Conservation (phyloP, 2,888 invertebrate genomes). For the Parnassius glacialis region DNA sequence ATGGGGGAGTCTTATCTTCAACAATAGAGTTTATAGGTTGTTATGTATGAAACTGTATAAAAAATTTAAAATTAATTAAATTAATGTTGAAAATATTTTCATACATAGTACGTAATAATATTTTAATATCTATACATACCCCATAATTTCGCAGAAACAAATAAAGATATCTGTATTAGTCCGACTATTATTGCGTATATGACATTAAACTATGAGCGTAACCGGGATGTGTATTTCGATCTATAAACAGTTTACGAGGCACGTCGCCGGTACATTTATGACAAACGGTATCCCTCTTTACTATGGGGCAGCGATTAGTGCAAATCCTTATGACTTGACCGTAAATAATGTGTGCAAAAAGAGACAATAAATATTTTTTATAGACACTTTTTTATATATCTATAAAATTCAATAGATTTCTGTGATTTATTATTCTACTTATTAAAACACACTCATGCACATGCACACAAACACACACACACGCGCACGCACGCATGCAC, state of each 20-base stretch:
- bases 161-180: constrained; percentile 24
- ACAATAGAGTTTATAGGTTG: neutral
- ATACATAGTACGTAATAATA: neutral
- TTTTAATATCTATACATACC: no score
- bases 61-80: no score
- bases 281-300: constrained; percentile 47
- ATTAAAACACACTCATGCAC: no score
- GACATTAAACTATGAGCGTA: constrained; percentile 42
- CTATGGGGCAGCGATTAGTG: constrained; percentile 62
- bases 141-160: constrained; percentile 2
- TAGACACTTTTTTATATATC: no score
- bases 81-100: neutral
- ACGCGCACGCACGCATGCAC: no score
- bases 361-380: constrained; percentile 36
- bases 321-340: constrained; percentile 61
- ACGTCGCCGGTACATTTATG: constrained; percentile 43
- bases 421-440: no score
- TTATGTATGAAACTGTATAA: neutral
- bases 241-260: constrained; percentile 61
- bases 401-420: no score
- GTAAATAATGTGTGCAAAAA: constrained; percentile 60
- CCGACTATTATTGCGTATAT: constrained; percentile 6
- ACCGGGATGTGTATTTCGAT: constrained; percentile 46
- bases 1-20: neutral
- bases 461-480: no score